Conservation (phyloP, 2,888 invertebrate species). For the Eustalomyia histrio region DNA sequence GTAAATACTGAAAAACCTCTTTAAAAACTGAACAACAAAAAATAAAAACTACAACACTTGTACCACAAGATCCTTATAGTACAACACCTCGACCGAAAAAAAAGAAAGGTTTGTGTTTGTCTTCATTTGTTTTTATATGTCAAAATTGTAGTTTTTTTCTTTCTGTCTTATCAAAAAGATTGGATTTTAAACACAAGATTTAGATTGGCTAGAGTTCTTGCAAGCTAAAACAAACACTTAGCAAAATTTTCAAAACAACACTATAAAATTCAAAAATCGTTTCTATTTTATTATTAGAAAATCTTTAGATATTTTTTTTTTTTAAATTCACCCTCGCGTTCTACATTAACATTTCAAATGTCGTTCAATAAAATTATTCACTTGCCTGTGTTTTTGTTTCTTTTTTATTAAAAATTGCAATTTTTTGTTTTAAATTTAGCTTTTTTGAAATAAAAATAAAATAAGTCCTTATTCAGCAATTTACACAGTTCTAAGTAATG, state of each 20-base stretch:
- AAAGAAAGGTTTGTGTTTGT: conserved; percentile 74
- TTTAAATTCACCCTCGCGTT: conserved; percentile 50
- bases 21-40: conserved; percentile 61
- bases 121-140: conserved; percentile 31
- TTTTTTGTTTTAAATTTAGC: conserved; percentile 4
- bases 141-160: conserved; percentile 31
- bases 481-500: not conserved
- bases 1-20: conserved; percentile 42
- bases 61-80: conserved; percentile 77
- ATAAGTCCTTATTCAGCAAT: not conserved
- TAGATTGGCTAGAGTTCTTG: conserved; percentile 51
- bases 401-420: not conserved
- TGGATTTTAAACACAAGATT: conserved; percentile 2
- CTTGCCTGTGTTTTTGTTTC: conserved; percentile 31
- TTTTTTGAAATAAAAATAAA: not conserved
- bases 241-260: not conserved
- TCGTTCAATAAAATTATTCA: conserved; percentile 22
- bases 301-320: conserved; percentile 26
- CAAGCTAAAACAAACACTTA: conserved; percentile 25
- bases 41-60: conserved; percentile 65
- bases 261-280: conserved; percentile 2
- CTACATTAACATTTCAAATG: conserved; percentile 25
- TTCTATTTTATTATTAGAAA: conserved; percentile 23
- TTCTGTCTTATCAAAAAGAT: conserved; percentile 14
- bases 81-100: conserved; percentile 76